phyloP scores from a whole-genome alignment of 2,113 vertebrate species.

The Tretioscincus oriximinensis region DNA sequence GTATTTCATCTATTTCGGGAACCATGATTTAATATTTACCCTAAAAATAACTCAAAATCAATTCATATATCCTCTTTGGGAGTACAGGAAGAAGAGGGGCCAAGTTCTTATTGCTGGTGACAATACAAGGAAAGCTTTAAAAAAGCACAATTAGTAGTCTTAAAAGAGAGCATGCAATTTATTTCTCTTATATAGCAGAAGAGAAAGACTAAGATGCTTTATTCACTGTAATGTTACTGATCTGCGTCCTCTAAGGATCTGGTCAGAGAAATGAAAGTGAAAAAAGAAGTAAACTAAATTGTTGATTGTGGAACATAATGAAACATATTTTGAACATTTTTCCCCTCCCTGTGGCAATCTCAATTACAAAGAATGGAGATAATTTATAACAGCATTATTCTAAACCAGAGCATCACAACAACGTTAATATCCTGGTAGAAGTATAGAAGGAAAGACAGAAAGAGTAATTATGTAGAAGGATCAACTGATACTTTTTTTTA shows the following conservation, averaged over 20 bases:
- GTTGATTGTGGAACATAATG: slow-evolving; percentile 60
- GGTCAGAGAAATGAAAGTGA: slow-evolving; percentile 38
- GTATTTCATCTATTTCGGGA: slow-evolving; percentile 29
- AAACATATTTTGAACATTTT: slow-evolving; percentile 42
- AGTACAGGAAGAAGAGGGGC: background rate
- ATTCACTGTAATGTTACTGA: slow-evolving; percentile 1
- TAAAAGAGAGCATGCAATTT: background rate
- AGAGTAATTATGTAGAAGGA: slow-evolving; percentile 47
- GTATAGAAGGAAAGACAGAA: slow-evolving; percentile 56
- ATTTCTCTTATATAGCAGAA: background rate
- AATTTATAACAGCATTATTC: slow-evolving; percentile 67
- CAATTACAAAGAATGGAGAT: slow-evolving; percentile 49
- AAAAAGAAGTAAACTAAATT: slow-evolving; percentile 36
- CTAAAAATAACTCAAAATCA: background rate
- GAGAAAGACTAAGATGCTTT: background rate
- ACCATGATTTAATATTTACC: slow-evolving; percentile 32
- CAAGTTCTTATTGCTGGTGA: background rate
- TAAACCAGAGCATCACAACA: slow-evolving; percentile 61
- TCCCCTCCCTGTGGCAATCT: slow-evolving; percentile 41
- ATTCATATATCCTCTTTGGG: background rate
- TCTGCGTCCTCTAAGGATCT: slow-evolving; percentile 22
- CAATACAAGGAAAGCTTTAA: background rate
- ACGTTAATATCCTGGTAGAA: slow-evolving; percentile 61
- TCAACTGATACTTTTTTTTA: slow-evolving; percentile 57
- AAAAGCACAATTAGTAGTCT: background rate